These are phyloP conservation scores for Apogon hyalosoma DNA, from an alignment of 2,797 vertebrate genomes.

Conservation along the genomic window DNA sequence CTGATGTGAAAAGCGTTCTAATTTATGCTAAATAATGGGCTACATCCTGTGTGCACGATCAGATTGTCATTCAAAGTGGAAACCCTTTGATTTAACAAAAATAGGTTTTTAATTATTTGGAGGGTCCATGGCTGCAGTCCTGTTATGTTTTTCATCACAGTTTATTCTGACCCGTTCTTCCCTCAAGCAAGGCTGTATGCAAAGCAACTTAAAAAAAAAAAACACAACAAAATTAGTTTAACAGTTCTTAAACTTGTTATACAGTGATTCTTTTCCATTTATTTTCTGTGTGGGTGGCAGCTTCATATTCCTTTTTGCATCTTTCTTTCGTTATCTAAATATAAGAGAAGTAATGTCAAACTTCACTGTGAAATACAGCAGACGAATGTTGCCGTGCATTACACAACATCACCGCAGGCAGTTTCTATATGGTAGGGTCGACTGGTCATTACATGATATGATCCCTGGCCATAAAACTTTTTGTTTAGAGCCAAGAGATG, in stretches of 20 bases:
- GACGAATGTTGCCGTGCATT: background rate
- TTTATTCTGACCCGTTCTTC: background rate
- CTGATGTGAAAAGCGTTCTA: background rate
- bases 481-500: no score
- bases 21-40: background rate
- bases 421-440: background rate
- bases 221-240: no score
- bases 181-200: background rate
- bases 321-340: background rate
- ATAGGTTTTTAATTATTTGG: slow-evolving; percentile 11
- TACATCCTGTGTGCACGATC: background rate
- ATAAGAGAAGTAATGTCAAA: background rate
- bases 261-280: no score
- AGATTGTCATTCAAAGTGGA: slow-evolving; percentile 2
- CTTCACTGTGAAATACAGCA: slow-evolving; percentile 12
- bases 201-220: no score
- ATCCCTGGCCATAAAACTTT: no score
- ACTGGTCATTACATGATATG: no score
- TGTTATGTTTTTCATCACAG: background rate
- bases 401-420: background rate
- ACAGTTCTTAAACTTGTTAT: no score
- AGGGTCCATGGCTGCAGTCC: background rate
- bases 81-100: slow-evolving; percentile 3
- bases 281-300: background rate
- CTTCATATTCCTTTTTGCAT: background rate